These are phyloP conservation scores for Meloidogyne chitwoodi DNA, from an alignment of 1,140 invertebrate genomes.

Conservation along the genomic window DNA sequence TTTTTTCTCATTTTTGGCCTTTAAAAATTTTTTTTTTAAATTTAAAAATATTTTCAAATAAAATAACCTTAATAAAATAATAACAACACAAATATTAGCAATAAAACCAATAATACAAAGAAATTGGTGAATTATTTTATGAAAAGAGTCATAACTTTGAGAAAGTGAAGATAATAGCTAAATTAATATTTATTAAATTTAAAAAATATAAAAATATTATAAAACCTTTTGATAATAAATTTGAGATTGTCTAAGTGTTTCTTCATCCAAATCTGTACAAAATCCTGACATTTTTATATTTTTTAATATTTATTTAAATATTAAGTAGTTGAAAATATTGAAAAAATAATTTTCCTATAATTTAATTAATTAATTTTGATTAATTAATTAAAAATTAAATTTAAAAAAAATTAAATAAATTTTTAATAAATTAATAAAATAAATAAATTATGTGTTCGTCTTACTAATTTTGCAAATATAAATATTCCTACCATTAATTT, in stretches of 20 bases:
- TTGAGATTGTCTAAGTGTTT: slow-evolving; percentile 6
- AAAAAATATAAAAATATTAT: not conserved
- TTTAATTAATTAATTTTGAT: not conserved
- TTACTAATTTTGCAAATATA: not conserved
- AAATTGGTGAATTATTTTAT: slow-evolving; percentile 38
- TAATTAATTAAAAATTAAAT: not conserved
- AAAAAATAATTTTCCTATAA: not conserved
- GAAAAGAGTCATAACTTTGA: slow-evolving; percentile 31
- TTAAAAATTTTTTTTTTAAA: not conserved
- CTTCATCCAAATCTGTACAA: slow-evolving; percentile 1
- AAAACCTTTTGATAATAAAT: slow-evolving; percentile 11
- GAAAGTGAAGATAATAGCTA: slow-evolving; percentile 19
- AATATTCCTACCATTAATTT: no score
- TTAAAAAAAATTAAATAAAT: not conserved
- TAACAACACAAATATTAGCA: slow-evolving; percentile 54
- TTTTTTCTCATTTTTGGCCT: slow-evolving; percentile 55
- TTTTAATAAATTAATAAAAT: not conserved
- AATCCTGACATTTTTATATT: not conserved
- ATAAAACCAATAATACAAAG: slow-evolving; percentile 49
- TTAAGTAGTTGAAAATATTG: no score
- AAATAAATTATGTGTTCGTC: not conserved
- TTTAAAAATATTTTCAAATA: not conserved
- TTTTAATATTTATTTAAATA: not conserved
- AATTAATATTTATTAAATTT: slow-evolving; percentile 8
- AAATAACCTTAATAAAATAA: slow-evolving; percentile 46